These are phyloP conservation scores for Neoscelio sp. DNA, from an alignment of 2,888 invertebrate species.

Conservation along the genomic window DNA sequence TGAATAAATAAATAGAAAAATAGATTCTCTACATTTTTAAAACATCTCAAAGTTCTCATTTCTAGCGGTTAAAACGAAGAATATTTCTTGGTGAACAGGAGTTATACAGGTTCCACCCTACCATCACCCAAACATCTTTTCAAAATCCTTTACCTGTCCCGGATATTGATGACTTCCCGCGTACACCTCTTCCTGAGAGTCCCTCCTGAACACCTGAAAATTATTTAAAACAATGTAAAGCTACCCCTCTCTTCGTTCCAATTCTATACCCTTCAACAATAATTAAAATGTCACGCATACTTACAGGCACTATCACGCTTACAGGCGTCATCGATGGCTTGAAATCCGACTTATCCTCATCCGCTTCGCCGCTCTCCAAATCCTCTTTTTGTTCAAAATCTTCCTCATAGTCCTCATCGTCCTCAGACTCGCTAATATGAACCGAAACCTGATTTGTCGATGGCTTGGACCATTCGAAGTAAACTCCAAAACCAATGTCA, in stretches of 20 bases:
- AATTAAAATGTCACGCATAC: conserved; percentile 13
- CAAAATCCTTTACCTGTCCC: conserved; percentile 84
- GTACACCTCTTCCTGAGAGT: conserved; percentile 97
- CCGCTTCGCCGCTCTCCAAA: conserved; percentile 83
- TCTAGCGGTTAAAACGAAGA: no score
- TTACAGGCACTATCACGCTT: conserved; percentile 70
- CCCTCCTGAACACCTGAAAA: conserved; percentile 97
- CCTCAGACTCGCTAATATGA: conserved; percentile 97
- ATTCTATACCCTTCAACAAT: neutral
- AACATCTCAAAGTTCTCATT: no score
- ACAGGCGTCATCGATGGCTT: conserved; percentile 78
- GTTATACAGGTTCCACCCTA: no score
- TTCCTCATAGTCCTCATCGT: conserved; percentile 91
- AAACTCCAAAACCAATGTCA: conserved; percentile 98
- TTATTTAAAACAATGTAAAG: neutral
- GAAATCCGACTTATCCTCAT: conserved; percentile 74
- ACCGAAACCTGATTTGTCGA: conserved; percentile 94
- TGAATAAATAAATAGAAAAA: no score
- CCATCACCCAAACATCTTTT: no score
- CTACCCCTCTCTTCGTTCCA: neutral
- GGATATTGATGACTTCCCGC: conserved; percentile 99
- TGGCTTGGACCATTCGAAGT: conserved; percentile 98
- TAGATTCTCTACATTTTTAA: no score
- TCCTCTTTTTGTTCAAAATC: conserved; percentile 86
- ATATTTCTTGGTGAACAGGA: neutral